Evolutionary conservation across 2,113 vertebrate genomes (phyloP).

Genomic region (Erinaceus europaeus): DNA sequence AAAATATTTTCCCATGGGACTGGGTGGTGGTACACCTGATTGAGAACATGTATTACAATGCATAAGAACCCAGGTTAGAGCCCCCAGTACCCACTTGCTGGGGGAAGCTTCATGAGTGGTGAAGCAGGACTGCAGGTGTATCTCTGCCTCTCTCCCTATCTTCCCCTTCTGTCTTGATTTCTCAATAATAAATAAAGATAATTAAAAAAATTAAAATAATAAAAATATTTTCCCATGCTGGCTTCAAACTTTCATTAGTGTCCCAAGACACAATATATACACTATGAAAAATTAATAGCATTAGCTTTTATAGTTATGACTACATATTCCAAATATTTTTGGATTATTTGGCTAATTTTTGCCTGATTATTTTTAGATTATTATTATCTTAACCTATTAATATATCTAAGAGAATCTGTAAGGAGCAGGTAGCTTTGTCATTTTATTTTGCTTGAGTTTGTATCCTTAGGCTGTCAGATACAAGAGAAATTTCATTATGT

Average conservation of each 20-base stretch:
- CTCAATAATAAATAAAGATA: too few species aligned
- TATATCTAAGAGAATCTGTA: neutral
- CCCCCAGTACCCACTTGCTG: too few species aligned
- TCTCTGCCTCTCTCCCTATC: too few species aligned
- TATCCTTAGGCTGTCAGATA: neutral
- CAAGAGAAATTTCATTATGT: too few species aligned
- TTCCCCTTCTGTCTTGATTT: too few species aligned
- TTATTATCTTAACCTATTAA: neutral
- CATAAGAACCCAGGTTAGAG: too few species aligned
- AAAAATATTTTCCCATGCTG: neutral
- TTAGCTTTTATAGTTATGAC: neutral
- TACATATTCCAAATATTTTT: neutral
- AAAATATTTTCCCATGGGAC: too few species aligned
- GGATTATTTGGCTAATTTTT: neutral
- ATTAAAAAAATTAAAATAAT: neutral
- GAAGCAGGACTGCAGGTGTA: too few species aligned
- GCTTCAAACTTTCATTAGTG: neutral
- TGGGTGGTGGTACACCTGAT: too few species aligned
- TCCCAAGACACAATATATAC: neutral
- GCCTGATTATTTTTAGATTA: neutral
- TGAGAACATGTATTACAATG: too few species aligned
- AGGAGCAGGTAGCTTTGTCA: neutral
- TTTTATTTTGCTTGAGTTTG: neutral
- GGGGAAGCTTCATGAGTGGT: too few species aligned
- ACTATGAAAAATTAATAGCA: too few species aligned